Percentiles rank a stretch among this genome's conserved stretches.
phyloP scores from a whole-genome alignment of 2,797 vertebrate species.

The Falco naumanni region DNA sequence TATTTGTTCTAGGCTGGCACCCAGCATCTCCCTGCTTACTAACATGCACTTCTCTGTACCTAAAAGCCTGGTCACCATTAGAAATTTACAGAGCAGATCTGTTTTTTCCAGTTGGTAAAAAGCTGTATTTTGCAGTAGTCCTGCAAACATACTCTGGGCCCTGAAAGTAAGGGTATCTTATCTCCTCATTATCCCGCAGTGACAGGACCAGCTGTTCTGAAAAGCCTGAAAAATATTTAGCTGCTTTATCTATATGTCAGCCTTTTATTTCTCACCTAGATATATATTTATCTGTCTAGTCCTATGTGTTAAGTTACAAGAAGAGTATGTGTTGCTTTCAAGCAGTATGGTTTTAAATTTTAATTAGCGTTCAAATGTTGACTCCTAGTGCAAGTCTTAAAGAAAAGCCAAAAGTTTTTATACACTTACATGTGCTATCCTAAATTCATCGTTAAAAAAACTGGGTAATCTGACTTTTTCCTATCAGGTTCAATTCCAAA shows the following conservation, averaged over 20 bases:
- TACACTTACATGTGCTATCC: neutral
- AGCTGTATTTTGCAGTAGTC: neutral
- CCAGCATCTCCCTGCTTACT: neutral
- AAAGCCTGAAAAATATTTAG: neutral
- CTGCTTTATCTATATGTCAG: neutral
- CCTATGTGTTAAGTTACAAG: neutral
- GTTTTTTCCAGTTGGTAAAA: neutral
- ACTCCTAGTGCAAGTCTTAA: neutral
- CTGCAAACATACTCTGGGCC: neutral
- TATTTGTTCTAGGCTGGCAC: neutral
- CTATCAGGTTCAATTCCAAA: neutral
- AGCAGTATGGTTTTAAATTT: neutral
- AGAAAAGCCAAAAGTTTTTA: neutral
- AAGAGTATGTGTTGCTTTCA: neutral
- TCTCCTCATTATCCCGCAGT: neutral
- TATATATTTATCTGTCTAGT: neutral
- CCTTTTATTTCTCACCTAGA: neutral
- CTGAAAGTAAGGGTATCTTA: neutral
- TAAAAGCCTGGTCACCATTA: neutral
- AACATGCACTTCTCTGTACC: neutral
- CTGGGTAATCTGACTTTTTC: neutral
- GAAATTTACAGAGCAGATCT: neutral
- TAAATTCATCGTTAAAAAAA: neutral
- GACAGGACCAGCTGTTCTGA: neutral
- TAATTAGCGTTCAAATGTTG: neutral